Percentiles rank a stretch among this genome's conserved stretches.
Evolutionary conservation across 2,797 vertebrate species (phyloP).

Genomic region (Coranthus polyacanthus): DNA sequence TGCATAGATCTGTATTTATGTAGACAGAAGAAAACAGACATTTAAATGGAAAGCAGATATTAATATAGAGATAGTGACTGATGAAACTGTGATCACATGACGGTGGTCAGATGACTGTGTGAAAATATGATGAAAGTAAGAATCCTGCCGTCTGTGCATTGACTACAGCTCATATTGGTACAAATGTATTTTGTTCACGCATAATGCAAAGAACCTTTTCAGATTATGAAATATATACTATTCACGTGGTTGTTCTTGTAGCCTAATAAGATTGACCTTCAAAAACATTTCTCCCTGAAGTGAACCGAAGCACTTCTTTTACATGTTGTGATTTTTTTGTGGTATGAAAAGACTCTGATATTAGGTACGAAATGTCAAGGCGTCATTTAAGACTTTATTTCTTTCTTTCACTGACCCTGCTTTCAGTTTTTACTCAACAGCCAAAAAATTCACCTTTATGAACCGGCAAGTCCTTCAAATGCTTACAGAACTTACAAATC

Average conservation of each 20-base stretch:
- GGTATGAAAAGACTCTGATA: conserved; percentile 2
- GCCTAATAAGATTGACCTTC: neutral
- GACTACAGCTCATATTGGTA: too few species aligned
- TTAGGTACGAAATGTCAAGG: conserved; percentile 14
- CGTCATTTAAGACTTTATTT: conserved; percentile 2
- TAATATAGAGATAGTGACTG: too few species aligned
- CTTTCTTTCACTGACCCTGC: conserved; percentile 10
- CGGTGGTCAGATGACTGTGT: too few species aligned
- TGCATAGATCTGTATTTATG: too few species aligned
- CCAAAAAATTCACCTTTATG: too few species aligned
- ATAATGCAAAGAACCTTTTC: conserved; percentile 1
- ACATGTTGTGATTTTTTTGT: conserved; percentile 5
- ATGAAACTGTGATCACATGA: too few species aligned
- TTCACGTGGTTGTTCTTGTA: conserved; percentile 6
- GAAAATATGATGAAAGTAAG: too few species aligned
- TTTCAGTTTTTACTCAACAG: conserved; percentile 16
- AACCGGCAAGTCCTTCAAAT: neutral
- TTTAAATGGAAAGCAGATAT: too few species aligned
- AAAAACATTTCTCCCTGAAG: conserved; percentile 14
- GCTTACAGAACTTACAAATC: too few species aligned
- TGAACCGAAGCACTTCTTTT: conserved; percentile 1
- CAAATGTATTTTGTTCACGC: neutral
- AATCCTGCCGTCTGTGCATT: too few species aligned
- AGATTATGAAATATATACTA: neutral
- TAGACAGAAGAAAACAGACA: too few species aligned